These are phyloP conservation scores for Micropoecilia bifurca DNA, from an alignment of 2,797 vertebrate species.

Conservation along the genomic window DNA sequence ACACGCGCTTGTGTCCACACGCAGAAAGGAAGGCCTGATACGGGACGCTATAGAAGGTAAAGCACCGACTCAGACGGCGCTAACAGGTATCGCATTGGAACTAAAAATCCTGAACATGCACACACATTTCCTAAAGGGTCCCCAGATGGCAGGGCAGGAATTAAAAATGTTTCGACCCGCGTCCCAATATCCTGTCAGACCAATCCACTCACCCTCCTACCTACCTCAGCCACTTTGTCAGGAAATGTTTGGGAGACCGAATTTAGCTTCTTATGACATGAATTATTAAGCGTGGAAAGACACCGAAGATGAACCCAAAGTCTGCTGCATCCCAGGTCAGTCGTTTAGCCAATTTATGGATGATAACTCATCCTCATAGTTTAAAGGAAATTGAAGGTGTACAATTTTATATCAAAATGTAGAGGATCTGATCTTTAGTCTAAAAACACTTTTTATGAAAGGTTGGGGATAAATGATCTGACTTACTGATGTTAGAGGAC, in stretches of 20 bases:
- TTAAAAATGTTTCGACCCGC: conserved; percentile 11
- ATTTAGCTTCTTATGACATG: conserved; percentile 60
- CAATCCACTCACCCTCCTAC: conserved; percentile 41
- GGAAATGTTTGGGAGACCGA: conserved; percentile 63
- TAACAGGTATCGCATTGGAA: conserved; percentile 26
- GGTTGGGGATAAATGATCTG: conserved; percentile 25
- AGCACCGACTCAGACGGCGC: conserved; percentile 18
- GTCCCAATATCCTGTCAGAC: conserved; percentile 30
- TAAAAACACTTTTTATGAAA: conserved; percentile 28
- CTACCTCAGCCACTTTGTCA: conserved; percentile 59
- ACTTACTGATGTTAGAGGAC: not conserved
- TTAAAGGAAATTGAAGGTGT: conserved; percentile 4
- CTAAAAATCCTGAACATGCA: conserved; percentile 28
- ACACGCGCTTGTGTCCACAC: not conserved
- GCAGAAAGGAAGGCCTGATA: conserved; percentile 3
- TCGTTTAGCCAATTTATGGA: conserved; percentile 19
- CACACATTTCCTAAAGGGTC: conserved; percentile 50
- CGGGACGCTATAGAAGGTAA: conserved; percentile 40
- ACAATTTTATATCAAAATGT: conserved; percentile 18
- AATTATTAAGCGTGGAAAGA: conserved; percentile 64
- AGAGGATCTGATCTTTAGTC: conserved; percentile 24
- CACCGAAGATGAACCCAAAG: conserved; percentile 46
- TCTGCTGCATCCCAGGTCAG: conserved; percentile 26
- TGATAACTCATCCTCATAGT: conserved; percentile 16
- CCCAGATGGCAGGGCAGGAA: conserved; percentile 35